Percentiles rank a stretch among this genome's conserved stretches.
These are phyloP conservation scores for Anthonomus grandis DNA, from an alignment of 1,140 invertebrate species.

Conservation along the genomic window DNA sequence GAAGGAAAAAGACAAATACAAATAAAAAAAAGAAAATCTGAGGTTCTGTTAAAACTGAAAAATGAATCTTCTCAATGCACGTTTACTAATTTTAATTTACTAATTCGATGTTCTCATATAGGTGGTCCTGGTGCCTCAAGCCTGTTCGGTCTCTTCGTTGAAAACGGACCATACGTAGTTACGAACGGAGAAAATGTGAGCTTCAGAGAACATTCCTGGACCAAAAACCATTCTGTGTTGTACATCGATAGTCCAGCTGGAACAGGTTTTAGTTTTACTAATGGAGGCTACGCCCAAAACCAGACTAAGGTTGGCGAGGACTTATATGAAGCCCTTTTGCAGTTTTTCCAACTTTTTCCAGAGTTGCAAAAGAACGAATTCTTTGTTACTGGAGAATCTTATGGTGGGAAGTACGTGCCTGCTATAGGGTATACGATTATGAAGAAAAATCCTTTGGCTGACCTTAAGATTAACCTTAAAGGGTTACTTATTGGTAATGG, in stretches of 20 bases:
- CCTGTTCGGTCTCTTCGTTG: slow-evolving; percentile 20
- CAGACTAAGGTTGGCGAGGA: slow-evolving; percentile 63
- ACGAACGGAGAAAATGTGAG: slow-evolving; percentile 3
- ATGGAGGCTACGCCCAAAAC: slow-evolving; percentile 58
- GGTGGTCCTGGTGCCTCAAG: slow-evolving; percentile 60
- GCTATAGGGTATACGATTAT: slow-evolving; percentile 70
- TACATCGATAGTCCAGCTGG: slow-evolving; percentile 86
- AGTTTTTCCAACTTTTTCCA: slow-evolving; percentile 70
- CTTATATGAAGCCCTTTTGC: slow-evolving; percentile 60
- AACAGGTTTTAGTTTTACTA: slow-evolving; percentile 73
- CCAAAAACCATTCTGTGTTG: slow-evolving; percentile 65
- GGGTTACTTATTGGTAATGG: slow-evolving; percentile 81
- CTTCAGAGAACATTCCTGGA: slow-evolving; percentile 61
- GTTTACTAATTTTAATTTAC: too few species aligned
- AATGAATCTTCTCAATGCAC: too few species aligned
- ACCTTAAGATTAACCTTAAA: slow-evolving; percentile 63
- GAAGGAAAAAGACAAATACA: too few species aligned
- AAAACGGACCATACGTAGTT: slow-evolving; percentile 30
- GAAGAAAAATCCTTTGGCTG: slow-evolving; percentile 57
- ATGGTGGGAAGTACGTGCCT: slow-evolving; percentile 81
- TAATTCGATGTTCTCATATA: too few species aligned
- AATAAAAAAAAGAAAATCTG: too few species aligned
- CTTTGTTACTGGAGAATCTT: slow-evolving; percentile 80
- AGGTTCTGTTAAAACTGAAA: too few species aligned
- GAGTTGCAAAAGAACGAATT: slow-evolving; percentile 64